phyloP scores from a whole-genome alignment of 1,140 invertebrate species.

The Hypsibius dujardini region DNA sequence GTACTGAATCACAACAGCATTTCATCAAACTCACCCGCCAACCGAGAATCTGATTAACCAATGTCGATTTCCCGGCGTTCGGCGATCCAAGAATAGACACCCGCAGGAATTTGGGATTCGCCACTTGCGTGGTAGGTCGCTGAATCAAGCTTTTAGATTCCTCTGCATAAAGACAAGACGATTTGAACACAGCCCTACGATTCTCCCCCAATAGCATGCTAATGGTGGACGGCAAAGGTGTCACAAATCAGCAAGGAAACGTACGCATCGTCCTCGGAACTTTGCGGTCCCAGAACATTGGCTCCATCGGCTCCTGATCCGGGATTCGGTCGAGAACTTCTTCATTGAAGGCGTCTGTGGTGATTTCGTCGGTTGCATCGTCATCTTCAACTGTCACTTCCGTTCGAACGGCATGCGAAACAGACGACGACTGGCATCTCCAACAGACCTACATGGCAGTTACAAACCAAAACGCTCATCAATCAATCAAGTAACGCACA shows the following conservation, averaged over 20 bases:
- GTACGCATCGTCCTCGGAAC: not conserved
- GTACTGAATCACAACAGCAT: conserved; percentile 17
- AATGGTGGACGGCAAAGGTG: not conserved
- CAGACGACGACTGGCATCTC: not conserved
- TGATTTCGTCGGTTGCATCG: not conserved
- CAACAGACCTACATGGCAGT: not conserved
- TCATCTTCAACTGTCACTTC: not conserved
- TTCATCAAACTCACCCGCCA: conserved; percentile 44
- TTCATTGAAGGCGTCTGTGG: not conserved
- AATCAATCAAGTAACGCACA: no score
- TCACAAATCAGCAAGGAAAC: not conserved
- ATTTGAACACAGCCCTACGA: no score
- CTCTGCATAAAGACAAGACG: not conserved
- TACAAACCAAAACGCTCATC: not conserved
- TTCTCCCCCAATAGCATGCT: no score
- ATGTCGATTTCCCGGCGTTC: conserved; percentile 81
- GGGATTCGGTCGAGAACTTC: not conserved
- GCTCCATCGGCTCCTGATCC: not conserved
- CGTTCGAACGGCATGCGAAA: not conserved
- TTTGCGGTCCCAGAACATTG: not conserved
- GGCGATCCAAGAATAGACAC: conserved; percentile 73
- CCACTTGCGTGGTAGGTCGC: conserved; percentile 21
- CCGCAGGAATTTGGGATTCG: conserved; percentile 42
- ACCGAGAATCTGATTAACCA: conserved; percentile 64
- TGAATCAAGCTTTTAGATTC: not conserved